Conservation (phyloP, 1,140 invertebrate species). For the Eueides isabella region DNA sequence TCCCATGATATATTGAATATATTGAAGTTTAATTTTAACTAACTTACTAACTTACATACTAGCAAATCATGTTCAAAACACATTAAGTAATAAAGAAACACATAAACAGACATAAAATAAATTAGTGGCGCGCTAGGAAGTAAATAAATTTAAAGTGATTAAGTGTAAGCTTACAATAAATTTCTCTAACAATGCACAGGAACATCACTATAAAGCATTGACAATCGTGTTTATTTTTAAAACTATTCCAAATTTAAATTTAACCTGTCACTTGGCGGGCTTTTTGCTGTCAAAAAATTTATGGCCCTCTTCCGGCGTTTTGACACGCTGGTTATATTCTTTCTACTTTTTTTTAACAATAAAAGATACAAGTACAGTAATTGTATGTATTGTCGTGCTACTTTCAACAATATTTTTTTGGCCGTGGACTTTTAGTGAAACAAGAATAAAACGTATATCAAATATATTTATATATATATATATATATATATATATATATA, state of each 20-base stretch:
- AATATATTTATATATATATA: too few species aligned
- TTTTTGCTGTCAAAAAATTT: constrained; percentile 51
- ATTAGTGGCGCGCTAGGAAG: not conserved
- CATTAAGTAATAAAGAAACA: constrained; percentile 6
- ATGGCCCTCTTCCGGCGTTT: constrained; percentile 53
- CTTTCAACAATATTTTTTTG: not conserved
- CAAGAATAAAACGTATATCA: too few species aligned
- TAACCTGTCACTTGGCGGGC: constrained; percentile 39
- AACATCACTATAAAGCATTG: constrained; percentile 34
- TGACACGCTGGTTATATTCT: constrained; percentile 34
- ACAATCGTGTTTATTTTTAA: constrained; percentile 42
- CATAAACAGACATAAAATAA: constrained; percentile 4
- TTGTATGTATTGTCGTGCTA: not conserved
- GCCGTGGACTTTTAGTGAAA: too few species aligned
- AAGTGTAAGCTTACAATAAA: constrained; percentile 7
- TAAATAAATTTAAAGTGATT: constrained; percentile 7
- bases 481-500: too few species aligned
- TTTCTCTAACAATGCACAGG: constrained; percentile 1
- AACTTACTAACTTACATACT: not conserved
- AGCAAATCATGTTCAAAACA: not conserved
- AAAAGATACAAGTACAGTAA: not conserved
- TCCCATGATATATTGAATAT: not conserved
- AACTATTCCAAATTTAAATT: constrained; percentile 41
- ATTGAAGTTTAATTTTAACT: not conserved
- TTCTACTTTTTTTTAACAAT: not conserved